These are phyloP conservation scores for Cheilosia vulpina DNA, from an alignment of 2,888 invertebrate species.

Conservation along the genomic window DNA sequence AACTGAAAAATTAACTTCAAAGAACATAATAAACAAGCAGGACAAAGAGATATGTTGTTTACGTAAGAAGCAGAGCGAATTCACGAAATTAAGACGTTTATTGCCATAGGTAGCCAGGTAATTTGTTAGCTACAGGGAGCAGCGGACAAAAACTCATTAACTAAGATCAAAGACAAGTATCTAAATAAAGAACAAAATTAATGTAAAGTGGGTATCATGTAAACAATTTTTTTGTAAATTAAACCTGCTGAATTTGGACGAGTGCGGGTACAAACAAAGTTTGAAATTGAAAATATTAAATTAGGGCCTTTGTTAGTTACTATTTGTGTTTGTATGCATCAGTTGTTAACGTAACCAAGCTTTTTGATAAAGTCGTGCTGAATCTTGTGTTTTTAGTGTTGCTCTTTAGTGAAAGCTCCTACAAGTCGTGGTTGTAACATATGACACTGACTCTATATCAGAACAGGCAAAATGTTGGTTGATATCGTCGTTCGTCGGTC, in stretches of 20 bases:
- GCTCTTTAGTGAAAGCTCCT: too few species aligned
- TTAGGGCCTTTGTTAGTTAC: background rate
- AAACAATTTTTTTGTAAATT: slow-evolving; percentile 59
- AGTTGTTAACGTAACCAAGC: background rate
- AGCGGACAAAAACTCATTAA: slow-evolving; percentile 65
- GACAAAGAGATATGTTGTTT: slow-evolving; percentile 60
- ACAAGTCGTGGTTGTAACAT: too few species aligned
- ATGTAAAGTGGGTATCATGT: slow-evolving; percentile 43
- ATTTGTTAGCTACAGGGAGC: slow-evolving; percentile 47
- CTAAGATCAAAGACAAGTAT: slow-evolving; percentile 67
- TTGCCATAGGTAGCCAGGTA: slow-evolving; percentile 70
- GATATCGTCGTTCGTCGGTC: too few species aligned
- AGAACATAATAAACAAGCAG: slow-evolving; percentile 67
- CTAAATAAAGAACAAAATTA: slow-evolving; percentile 31
- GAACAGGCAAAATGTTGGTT: too few species aligned
- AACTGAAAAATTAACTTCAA: slow-evolving; percentile 72
- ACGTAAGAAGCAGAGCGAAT: slow-evolving; percentile 28
- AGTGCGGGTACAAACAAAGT: slow-evolving; percentile 12
- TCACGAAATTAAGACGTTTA: slow-evolving; percentile 66
- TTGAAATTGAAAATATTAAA: slow-evolving; percentile 20
- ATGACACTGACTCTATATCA: too few species aligned
- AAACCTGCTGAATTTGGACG: slow-evolving; percentile 16
- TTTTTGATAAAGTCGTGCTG: background rate
- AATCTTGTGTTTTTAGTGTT: too few species aligned
- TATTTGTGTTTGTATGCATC: slow-evolving; percentile 13